Evolutionary conservation across 2,113 vertebrate genomes (phyloP), one percentile per base, ranked within the genome.

Genomic region (Pyrgilauda ruficollis): DNA sequence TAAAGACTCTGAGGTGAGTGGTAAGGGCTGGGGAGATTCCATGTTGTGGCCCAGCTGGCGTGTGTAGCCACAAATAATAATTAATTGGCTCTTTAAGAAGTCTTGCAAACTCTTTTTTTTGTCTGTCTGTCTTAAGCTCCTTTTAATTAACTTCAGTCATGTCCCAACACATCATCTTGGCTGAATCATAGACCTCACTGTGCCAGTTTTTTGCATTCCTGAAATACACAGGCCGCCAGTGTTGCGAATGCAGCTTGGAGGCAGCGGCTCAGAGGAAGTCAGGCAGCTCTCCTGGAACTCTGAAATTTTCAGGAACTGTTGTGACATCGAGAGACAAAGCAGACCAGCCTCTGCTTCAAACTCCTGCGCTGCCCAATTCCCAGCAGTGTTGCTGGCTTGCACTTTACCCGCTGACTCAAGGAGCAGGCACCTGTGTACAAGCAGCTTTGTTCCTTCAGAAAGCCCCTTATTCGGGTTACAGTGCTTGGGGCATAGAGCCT

Each of bases 181-280:
- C 97, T 95, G 91, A 96, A 94, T 83, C 89, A 85, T 8, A 92
- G 73, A 62, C 37, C 86, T 94, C 66, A 66, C 94, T 69, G 81
- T 96, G 97, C 97, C 97, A 97, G 97, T 94, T 96, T 97, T 97
- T 95, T 46, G 3, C 97, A 97, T 97, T 97, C 97, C 96, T 97
- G 95, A 97, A 97, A 96, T 97, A 96, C 96, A 75, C 94, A 93
- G 84, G 82, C 97, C 52, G 87, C 93, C 94, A 96, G 93, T 94
- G 73, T 94, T 96, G 95, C 39, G 0, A 95, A 90, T 90, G 87
- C 93, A 88, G 96, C 96, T 97, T 7, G 7, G 46, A 96, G 95
- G 88, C 94, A 91, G 94, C 1, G 1, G 75, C 91, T 93, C 90
- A 35, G 91, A 95, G 94, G 93, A 97, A 95, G 87, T 90, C 6